Conservation (phyloP, 2,888 invertebrate genomes). For the Tromatobia lineatoria region DNA sequence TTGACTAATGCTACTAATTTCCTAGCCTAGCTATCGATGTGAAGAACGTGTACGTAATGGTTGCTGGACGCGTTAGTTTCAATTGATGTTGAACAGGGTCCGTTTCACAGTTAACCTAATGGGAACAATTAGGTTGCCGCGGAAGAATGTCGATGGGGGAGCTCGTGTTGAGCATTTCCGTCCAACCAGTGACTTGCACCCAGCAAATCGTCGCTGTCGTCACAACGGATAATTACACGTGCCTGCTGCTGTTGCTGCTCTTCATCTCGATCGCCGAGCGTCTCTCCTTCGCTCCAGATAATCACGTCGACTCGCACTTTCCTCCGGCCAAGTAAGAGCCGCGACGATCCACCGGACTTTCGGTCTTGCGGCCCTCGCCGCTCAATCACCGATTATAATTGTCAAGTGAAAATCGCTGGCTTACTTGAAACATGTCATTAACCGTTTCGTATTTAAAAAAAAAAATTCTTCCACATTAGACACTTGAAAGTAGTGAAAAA, state of each 20-base stretch:
- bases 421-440: not conserved
- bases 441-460: too few relatives aligned
- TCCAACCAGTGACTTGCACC: constrained; percentile 35
- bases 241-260: not conserved
- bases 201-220: constrained; percentile 23
- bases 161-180: constrained; percentile 69
- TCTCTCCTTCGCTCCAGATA: constrained; percentile 49
- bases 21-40: not conserved
- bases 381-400: constrained; percentile 13
- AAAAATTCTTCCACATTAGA: too few relatives aligned
- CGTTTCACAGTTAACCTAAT: constrained; percentile 71
- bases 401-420: not conserved
- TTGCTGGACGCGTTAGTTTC: constrained; percentile 53
- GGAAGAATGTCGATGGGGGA: constrained; percentile 69
- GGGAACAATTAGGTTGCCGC: constrained; percentile 70
- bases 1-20: constrained; percentile 22
- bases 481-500: too few relatives aligned
- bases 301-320: constrained; percentile 72
- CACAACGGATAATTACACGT: constrained; percentile 39
- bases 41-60: not conserved
- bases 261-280: constrained; percentile 15
- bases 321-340: constrained; percentile 56
- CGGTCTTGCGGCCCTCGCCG: constrained; percentile 59
- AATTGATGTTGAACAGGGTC: constrained; percentile 63
- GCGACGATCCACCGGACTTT: constrained; percentile 67